Percentiles rank a stretch among this genome's conserved stretches.
phyloP scores from a whole-genome alignment of 1,140 invertebrate species.

The Pachypeltis micranthus region DNA sequence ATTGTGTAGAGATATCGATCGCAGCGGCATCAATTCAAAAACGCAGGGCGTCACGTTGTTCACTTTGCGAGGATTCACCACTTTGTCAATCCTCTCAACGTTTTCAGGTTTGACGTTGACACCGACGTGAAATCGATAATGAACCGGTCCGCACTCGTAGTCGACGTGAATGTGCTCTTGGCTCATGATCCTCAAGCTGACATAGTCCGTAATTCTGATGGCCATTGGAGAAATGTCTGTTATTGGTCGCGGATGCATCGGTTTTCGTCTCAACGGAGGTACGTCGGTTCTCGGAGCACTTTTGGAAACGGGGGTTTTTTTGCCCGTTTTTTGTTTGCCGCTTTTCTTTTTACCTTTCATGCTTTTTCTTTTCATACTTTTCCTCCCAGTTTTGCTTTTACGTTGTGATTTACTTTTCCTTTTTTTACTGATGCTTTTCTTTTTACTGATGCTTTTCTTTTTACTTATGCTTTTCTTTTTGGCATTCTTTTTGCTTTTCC shows the following conservation, averaged over 20 bases:
- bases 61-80: neutral
- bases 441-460: neutral
- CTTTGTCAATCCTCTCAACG: constrained; percentile 8
- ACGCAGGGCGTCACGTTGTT: neutral
- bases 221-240: neutral
- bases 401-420: neutral
- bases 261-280: neutral
- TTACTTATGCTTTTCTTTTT: neutral
- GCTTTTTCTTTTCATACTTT: neutral
- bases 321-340: neutral
- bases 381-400: neutral
- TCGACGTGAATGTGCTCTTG: constrained; percentile 8
- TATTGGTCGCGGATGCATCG: neutral
- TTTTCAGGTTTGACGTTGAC: neutral
- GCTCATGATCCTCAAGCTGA: constrained; percentile 9
- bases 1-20: constrained; percentile 1
- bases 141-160: neutral
- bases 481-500: neutral
- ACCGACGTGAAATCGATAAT: constrained; percentile 2
- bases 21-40: constrained; percentile 9
- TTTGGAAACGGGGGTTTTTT: neutral
- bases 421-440: neutral
- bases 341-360: neutral
- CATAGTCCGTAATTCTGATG: constrained; percentile 6
- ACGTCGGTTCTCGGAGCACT: neutral